Evolutionary conservation across 2,113 vertebrate species (phyloP).

Genomic region (Reinhardtius hippoglossoides): DNA sequence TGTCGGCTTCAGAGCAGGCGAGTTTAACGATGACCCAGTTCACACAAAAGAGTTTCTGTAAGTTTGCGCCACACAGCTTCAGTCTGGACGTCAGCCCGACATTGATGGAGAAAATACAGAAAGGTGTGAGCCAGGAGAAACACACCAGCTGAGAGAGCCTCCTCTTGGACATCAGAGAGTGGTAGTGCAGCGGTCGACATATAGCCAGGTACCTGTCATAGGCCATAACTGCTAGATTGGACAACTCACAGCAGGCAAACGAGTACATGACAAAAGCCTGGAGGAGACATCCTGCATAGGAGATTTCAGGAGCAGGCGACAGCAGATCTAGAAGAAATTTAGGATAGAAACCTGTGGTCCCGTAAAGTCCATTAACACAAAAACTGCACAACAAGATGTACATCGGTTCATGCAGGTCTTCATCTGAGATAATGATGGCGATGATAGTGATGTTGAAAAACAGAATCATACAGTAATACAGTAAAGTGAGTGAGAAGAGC

Average conservation of each 20-base stretch:
- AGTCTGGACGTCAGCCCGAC: slow-evolving; percentile 7
- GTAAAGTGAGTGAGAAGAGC: slow-evolving; percentile 45
- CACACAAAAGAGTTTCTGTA: slow-evolving; percentile 41
- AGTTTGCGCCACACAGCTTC: slow-evolving; percentile 18
- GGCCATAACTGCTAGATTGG: slow-evolving; percentile 51
- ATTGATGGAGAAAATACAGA: not conserved
- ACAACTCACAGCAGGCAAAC: slow-evolving; percentile 49
- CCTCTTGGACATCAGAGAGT: slow-evolving; percentile 40
- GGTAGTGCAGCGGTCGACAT: slow-evolving; percentile 52
- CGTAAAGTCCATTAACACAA: slow-evolving; percentile 56
- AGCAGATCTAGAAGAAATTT: slow-evolving; percentile 48
- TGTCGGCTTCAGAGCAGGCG: slow-evolving; percentile 20
- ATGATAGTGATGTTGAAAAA: slow-evolving; percentile 42
- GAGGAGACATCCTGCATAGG: slow-evolving; percentile 42
- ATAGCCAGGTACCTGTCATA: slow-evolving; percentile 68
- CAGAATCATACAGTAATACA: slow-evolving; percentile 52
- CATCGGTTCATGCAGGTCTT: slow-evolving; percentile 64
- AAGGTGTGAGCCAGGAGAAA: slow-evolving; percentile 48
- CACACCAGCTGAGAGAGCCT: slow-evolving; percentile 31
- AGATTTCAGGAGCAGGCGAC: slow-evolving; percentile 32
- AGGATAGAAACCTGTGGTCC: slow-evolving; percentile 57
- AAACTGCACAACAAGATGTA: slow-evolving; percentile 51
- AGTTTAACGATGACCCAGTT: slow-evolving; percentile 60
- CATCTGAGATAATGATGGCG: slow-evolving; percentile 36
- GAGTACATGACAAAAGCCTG: slow-evolving; percentile 58